A percentile compares a stretch with the other conserved stretches of the same genome.
Evolutionary conservation across 2,888 invertebrate genomes (phyloP).

Genomic region (Ectobius pallidus): DNA sequence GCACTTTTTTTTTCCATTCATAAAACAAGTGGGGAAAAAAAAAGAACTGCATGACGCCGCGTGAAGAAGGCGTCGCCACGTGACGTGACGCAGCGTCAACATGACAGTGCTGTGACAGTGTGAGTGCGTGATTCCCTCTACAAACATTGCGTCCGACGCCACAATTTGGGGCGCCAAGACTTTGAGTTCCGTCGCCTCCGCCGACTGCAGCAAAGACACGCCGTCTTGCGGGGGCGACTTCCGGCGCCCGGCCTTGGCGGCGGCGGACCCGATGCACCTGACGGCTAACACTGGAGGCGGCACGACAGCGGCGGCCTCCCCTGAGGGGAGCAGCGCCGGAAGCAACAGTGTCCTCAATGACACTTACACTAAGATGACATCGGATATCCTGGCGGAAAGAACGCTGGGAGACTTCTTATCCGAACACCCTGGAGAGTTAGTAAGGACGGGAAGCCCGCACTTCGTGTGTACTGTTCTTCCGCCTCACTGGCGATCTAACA

Average conservation of each 20-base stretch:
- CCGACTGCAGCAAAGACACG: constrained; percentile 30
- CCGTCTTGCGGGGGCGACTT: constrained; percentile 22
- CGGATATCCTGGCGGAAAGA: constrained; percentile 86
- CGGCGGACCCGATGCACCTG: constrained; percentile 53
- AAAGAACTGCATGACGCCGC: constrained; percentile 25
- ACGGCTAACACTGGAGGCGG: constrained; percentile 53
- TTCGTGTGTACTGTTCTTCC: constrained; percentile 95
- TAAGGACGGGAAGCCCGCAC: constrained; percentile 91
- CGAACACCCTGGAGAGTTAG: constrained; percentile 90
- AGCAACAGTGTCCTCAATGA: constrained; percentile 65
- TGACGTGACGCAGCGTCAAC: no score
- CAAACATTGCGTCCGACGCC: constrained; percentile 40
- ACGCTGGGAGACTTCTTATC: constrained; percentile 86
- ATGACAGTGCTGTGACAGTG: background rate
- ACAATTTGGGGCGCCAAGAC: constrained; percentile 43
- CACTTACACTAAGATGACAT: constrained; percentile 87
- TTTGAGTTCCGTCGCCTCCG: background rate
- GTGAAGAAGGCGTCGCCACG: background rate
- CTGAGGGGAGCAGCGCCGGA: constrained; percentile 67
- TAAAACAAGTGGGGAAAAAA: constrained; percentile 28
- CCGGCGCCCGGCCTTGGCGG: constrained; percentile 30
- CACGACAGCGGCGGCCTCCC: constrained; percentile 64
- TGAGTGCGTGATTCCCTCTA: background rate
- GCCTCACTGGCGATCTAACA: constrained; percentile 97
- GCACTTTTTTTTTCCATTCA: constrained; percentile 26